A percentile compares a stretch with the other conserved stretches of the same genome.
Evolutionary conservation across 2,888 invertebrate genomes (phyloP).

Genomic region (Stratiomys singularior): DNA sequence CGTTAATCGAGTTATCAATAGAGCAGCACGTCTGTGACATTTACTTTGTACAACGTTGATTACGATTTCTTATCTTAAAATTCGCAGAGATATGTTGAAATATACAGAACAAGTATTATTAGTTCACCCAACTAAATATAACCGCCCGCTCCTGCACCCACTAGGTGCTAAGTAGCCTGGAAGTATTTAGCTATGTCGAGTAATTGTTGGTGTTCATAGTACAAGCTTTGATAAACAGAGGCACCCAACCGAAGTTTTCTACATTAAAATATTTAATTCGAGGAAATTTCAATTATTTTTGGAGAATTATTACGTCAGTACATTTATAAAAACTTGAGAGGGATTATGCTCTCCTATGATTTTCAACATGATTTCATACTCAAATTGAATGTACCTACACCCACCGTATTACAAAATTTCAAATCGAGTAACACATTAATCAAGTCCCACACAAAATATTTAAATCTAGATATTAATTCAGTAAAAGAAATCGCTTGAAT

Average conservation of each 20-base stretch:
- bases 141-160: background rate
- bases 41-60: background rate
- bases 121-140: conserved; percentile 31
- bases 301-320: too few relatives aligned
- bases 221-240: background rate
- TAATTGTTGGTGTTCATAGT: background rate
- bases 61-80: background rate
- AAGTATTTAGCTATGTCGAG: background rate
- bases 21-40: background rate
- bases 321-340: too few relatives aligned
- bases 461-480: too few relatives aligned
- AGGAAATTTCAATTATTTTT: too few relatives aligned
- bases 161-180: background rate
- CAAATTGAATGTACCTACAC: too few relatives aligned
- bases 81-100: background rate
- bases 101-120: background rate
- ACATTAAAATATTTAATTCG: too few relatives aligned
- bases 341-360: too few relatives aligned
- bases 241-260: background rate
- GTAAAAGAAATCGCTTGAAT: too few relatives aligned
- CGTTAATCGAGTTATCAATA: background rate
- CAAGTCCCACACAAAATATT: too few relatives aligned
- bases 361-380: too few relatives aligned
- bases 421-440: too few relatives aligned
- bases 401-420: too few relatives aligned